Evolutionary conservation across 1,140 invertebrate species (phyloP), one percentile per base, ranked within the genome.

Genomic region (Philaenus spumarius): DNA sequence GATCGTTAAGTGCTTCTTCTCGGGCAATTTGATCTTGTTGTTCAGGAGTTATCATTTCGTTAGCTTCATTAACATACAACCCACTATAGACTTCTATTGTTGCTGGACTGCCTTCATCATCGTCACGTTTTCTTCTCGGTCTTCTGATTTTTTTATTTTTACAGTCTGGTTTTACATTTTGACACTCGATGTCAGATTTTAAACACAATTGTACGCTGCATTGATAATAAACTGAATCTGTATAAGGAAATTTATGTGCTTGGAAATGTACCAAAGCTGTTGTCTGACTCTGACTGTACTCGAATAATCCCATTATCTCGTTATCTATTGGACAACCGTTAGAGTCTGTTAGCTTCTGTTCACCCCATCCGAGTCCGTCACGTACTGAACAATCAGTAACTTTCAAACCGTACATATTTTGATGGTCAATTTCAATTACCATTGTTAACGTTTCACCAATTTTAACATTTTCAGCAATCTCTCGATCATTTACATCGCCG

Each of bases 241-340:
- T 94, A 74, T 95, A 95, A 0, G 93, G 93, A 72, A 95, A 96
- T 73, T 95, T 95, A 76, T 96, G 93, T 6, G 93, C 92, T 56
- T 92, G 90, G 74, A 95, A 96, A 52, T 87, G 80, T 2, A 96
- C 93, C 22, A 76, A 79, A 3, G 92, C 93, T 35, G 80, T 80
- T 19, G 87, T 85, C 61, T 84, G 83, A 68, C 90, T 84, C 5
- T 77, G 72, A 24, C 80, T 83, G 70, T 96, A 95, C 59, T 83
- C 79, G 72, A 95, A 93, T 64, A 83, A 82, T 3, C 90, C 90
- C 89, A 96, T 93, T 62, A 96, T 93, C 73, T 95, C 92, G 11
- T 83, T 80, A 72, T 96, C 92, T 45, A 93, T 77, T 1, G 92
- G 89, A 70, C 93, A 95, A 15, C 92, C 92, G 69, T 91, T 83